Percentiles rank a stretch among this genome's conserved stretches.
Evolutionary conservation across 2,113 vertebrate species (phyloP).

Genomic region (Ictidomys tridecemlineatus): DNA sequence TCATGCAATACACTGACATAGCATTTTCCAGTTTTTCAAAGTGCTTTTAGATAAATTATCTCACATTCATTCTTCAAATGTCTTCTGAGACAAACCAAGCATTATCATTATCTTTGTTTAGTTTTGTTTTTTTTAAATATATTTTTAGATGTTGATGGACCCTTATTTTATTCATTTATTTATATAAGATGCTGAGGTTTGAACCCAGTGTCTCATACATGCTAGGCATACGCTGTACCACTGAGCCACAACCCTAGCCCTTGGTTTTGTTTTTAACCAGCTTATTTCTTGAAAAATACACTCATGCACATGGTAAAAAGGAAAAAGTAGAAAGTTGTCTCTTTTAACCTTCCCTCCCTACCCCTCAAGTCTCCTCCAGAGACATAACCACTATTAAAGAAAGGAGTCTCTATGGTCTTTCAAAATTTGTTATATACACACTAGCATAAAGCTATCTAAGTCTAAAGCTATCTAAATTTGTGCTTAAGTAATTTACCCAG

Average conservation of each 20-base stretch:
- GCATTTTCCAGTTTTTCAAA: background rate
- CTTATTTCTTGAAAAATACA: slow-evolving; percentile 36
- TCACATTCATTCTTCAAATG: background rate
- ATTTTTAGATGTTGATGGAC: no score
- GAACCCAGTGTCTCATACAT: no score
- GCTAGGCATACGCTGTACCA: no score
- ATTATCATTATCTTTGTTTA: background rate
- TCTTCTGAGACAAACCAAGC: background rate
- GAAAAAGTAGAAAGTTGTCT: background rate
- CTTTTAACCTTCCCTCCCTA: background rate
- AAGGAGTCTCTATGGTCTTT: background rate
- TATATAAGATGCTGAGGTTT: no score
- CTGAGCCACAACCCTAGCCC: no score
- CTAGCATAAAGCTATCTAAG: background rate
- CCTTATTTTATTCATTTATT: no score
- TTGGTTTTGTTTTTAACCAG: background rate
- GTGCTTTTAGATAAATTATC: background rate
- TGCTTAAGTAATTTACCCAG: background rate
- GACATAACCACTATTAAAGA: background rate
- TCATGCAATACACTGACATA: background rate
- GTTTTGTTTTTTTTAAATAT: background rate
- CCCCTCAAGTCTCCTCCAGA: background rate
- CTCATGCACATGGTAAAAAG: background rate
- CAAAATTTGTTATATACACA: background rate
- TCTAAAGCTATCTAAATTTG: no score